Evolutionary conservation across 2,888 invertebrate species (phyloP), one percentile per base, ranked within the genome.

Genomic region (Cantharis nigra): DNA sequence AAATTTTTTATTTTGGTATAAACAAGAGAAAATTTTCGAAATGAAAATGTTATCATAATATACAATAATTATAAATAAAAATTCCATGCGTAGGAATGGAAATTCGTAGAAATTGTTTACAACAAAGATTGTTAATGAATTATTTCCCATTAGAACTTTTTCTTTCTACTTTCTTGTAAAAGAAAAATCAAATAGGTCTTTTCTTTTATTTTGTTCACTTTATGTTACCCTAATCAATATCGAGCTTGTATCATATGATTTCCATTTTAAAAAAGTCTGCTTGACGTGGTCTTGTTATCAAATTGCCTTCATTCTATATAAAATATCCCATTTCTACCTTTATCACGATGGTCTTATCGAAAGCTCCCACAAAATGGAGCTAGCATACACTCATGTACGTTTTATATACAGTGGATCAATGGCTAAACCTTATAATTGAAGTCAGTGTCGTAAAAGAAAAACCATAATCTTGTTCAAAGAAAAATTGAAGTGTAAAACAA

Each of bases 241-340:
- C 49, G 49, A 49, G 49, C 49, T 49, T 49, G 49, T 49, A 49
- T 49, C 49, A n/a, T 49, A 49, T 49, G 49, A 49, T 49, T 49
- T 49, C 49, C 49, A 49, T 49, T 49, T 49, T 49, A 49, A 49
- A 49, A 49, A 49, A 49, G 63, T 63, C 70, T 63, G 63, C 14
- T n/a, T 49, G 49, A 49, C 49, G 49, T 72, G 72, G 72, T 72
- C 65, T 65, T 62, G 67, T 49, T 72, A 65, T 72, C 65, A 67
- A 72, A 72, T 49, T 49, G 70, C 70, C 67, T 75, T 75, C 71
- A 75, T 75, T 75, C 69, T 71, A 71, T 69, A 71, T 72, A 71
- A 75, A 75, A 71, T 75, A 75, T 75, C 75, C 71, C 71, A 75
- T 75, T 75, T 75, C 71, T 72, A 69, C 26, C 75, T 63, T 75